These are phyloP conservation scores for Aleiodes sp. DNA, from an alignment of 1,140 invertebrate genomes.

Conservation along the genomic window DNA sequence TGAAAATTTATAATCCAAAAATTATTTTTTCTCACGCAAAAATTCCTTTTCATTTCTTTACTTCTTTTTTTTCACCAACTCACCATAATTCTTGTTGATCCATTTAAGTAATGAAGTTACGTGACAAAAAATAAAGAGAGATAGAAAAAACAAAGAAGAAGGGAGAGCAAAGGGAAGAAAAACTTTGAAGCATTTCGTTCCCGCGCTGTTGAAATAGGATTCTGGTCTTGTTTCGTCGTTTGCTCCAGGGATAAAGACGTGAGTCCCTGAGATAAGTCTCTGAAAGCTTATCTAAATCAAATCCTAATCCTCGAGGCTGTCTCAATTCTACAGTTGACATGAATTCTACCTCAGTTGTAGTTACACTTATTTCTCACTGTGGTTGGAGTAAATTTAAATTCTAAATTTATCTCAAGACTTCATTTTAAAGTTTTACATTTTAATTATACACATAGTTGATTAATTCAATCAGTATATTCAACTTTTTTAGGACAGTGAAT, in stretches of 20 bases:
- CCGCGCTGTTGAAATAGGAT: not conserved
- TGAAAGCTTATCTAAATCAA: constrained; percentile 39
- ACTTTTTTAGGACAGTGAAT: too few species aligned
- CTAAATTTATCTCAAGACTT: not conserved
- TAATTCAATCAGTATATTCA: too few species aligned
- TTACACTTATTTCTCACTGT: not conserved
- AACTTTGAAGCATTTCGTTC: not conserved
- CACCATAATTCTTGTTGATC: constrained; percentile 5
- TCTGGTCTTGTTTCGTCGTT: constrained; percentile 24
- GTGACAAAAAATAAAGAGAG: not conserved
- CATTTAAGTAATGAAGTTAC: not conserved
- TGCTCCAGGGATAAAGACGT: not conserved
- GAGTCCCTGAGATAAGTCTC: constrained; percentile 23
- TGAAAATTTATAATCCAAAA: too few species aligned
- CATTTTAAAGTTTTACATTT: too few species aligned
- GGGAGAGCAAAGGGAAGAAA: not conserved
- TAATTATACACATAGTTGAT: too few species aligned
- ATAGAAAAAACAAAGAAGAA: too few species aligned
- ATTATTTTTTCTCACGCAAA: too few species aligned
- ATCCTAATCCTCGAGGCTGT: constrained; percentile 34
- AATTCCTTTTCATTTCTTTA: constrained; percentile 16
- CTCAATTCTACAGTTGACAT: not conserved
- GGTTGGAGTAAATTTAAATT: not conserved
- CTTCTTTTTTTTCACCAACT: not conserved
- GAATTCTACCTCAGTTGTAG: not conserved